Evolutionary conservation across 2,113 vertebrate species (phyloP).

Genomic region (Vulpes vulpes): DNA sequence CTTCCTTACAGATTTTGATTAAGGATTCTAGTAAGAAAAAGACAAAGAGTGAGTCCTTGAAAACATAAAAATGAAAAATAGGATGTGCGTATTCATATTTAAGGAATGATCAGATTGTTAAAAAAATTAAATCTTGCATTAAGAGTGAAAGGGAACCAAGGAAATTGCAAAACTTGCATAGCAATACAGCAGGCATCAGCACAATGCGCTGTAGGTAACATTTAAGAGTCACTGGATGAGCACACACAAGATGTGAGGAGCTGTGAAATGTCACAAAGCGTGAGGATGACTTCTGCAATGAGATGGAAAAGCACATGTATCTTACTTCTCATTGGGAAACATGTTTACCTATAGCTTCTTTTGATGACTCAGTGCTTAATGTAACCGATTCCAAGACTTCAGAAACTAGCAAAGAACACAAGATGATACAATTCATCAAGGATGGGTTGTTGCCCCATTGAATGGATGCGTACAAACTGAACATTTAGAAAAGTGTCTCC

Average conservation of each 20-base stretch:
- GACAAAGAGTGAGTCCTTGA: neutral
- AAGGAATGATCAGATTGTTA: slow-evolving; percentile 32
- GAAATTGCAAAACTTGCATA: neutral
- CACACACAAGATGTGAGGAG: neutral
- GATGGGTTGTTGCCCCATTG: neutral
- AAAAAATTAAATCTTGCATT: slow-evolving; percentile 12
- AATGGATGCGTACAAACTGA: slow-evolving; percentile 3
- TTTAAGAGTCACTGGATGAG: neutral
- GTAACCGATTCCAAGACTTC: slow-evolving; percentile 77
- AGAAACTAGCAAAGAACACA: slow-evolving; percentile 76
- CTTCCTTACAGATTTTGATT: slow-evolving; percentile 28
- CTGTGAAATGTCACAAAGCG: slow-evolving; percentile 41
- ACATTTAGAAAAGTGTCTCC: neutral
- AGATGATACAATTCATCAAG: slow-evolving; percentile 65
- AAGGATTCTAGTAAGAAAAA: slow-evolving; percentile 52
- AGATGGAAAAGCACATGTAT: slow-evolving; percentile 59
- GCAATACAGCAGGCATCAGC: neutral
- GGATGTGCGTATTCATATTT: neutral
- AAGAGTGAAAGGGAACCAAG: neutral
- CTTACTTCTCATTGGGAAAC: neutral
- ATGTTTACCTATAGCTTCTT: slow-evolving; percentile 83
- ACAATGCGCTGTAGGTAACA: neutral
- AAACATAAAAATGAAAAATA: slow-evolving; percentile 14
- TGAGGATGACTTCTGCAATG: slow-evolving; percentile 13
- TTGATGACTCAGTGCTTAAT: slow-evolving; percentile 78